Conservation (phyloP, 2,888 invertebrate species). For the Andrena flavipes region DNA sequence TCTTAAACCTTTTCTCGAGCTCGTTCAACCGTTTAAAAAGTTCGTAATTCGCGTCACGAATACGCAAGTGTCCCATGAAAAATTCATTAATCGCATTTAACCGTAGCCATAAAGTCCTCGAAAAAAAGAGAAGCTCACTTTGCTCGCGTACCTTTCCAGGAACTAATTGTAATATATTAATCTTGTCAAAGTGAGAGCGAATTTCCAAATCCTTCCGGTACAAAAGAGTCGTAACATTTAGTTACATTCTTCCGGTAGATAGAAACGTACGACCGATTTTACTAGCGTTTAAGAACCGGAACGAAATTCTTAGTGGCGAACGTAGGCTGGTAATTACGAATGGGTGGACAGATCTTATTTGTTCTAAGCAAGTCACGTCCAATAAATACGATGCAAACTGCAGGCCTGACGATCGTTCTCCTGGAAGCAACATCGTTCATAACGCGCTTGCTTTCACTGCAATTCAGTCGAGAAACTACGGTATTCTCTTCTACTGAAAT, state of each 20-base stretch:
- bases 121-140: constrained; percentile 11
- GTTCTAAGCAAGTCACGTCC: background rate
- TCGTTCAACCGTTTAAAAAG: background rate
- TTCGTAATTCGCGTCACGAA: background rate
- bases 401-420: constrained; percentile 29
- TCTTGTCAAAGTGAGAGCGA: constrained; percentile 41
- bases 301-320: constrained; percentile 4
- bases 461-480: constrained; percentile 53
- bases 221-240: background rate
- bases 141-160: constrained; percentile 5
- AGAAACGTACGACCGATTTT: background rate
- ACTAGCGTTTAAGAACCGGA: background rate
- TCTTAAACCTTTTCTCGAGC: background rate
- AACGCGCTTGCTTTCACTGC: constrained; percentile 54
- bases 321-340: background rate
- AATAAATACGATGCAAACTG: constrained; percentile 12
- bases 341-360: constrained; percentile 6
- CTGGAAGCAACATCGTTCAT: constrained; percentile 7
- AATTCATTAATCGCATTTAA: constrained; percentile 28
- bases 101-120: background rate
- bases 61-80: constrained; percentile 21
- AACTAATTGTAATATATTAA: constrained; percentile 19
- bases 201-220: constrained; percentile 41
- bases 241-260: constrained; percentile 28
- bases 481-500: constrained; percentile 8